Evolutionary conservation across 2,113 vertebrate species (phyloP), one percentile per base, ranked within the genome.

Genomic region (Nannospalax galili): DNA sequence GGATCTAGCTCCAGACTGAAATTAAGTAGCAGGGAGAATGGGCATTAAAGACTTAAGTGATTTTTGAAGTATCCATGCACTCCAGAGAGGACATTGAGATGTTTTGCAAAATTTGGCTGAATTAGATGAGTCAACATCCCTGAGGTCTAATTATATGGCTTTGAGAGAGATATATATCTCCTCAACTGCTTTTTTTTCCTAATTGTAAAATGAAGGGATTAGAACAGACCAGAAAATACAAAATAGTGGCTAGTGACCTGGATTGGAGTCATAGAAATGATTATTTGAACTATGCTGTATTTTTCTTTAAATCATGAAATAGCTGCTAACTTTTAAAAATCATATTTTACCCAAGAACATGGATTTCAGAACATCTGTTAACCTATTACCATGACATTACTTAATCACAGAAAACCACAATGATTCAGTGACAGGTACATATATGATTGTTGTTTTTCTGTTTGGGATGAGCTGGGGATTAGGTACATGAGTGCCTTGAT

Each of bases 131-230:
- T 60, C 24, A 72, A 17, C 4, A 1, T 20, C 56, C 35, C 60
- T 70, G 56, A 92, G 20, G 17, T 81, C 73, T 64, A 92, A 5
- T 67, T 86, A 67, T 20, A 86, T 52, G 12, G 16, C 5, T 11
- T 37, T 90, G 40, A 32, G 35, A 86, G 90, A 69, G 64, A 64
- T 35, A 52, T 40, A 92, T 82, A 7, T 89, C 6, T 84, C 40
- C 65, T 45, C 89, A 52, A 70, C 70, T 91, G 8, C n/a, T 52
- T 52, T 52, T 37, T 89, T 96, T 85, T 69, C 56, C 73, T 85
- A 88, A 93, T 24, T 84, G 7, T 67, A 45, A 92, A 77, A 84
- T 62, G 26, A 93, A 93, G 3, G 3, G 0, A 58, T 91, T 84
- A 93, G 64, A 64, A 4, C 64, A 12, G 69, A 74, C 62, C 22